Percentiles rank a stretch among this genome's conserved stretches.
These are phyloP conservation scores for Anastrepha obliqua DNA, from an alignment of 1,140 invertebrate species.

Conservation along the genomic window DNA sequence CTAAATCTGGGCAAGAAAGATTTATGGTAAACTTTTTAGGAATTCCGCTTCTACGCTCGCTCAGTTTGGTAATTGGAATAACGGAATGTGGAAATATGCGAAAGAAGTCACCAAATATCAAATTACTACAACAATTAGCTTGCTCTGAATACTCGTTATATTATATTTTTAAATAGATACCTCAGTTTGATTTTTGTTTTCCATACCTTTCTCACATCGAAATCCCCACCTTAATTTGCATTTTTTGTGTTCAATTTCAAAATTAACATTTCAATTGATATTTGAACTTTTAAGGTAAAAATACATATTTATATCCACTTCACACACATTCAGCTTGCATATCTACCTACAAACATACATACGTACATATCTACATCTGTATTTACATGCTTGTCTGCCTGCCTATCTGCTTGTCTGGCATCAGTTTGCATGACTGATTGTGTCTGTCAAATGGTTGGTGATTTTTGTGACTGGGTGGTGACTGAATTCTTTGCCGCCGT, in stretches of 20 bases:
- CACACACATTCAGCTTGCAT: not conserved
- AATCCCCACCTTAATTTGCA: not conserved
- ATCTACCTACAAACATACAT: not conserved
- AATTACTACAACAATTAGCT: no score
- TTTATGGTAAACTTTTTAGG: no score
- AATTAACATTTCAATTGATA: conserved; percentile 48
- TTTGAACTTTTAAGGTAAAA: not conserved
- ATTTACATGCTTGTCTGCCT: not conserved
- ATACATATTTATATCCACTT: no score
- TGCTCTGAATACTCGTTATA: no score
- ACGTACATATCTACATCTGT: not conserved
- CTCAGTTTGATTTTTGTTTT: no score
- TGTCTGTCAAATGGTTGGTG: conserved; percentile 46
- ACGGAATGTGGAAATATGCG: no score
- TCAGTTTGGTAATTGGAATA: no score
- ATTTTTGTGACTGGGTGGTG: conserved; percentile 37
- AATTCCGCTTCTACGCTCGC: no score
- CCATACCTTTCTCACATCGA: not conserved
- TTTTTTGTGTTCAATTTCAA: not conserved
- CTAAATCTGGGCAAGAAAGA: no score
- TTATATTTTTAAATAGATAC: no score
- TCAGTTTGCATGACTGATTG: conserved; percentile 33
- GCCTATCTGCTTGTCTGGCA: not conserved
- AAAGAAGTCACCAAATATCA: no score
- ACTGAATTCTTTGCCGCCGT: conserved; percentile 23